These are phyloP conservation scores for Channallabes apus DNA, from an alignment of 2,797 vertebrate genomes.

Conservation along the genomic window DNA sequence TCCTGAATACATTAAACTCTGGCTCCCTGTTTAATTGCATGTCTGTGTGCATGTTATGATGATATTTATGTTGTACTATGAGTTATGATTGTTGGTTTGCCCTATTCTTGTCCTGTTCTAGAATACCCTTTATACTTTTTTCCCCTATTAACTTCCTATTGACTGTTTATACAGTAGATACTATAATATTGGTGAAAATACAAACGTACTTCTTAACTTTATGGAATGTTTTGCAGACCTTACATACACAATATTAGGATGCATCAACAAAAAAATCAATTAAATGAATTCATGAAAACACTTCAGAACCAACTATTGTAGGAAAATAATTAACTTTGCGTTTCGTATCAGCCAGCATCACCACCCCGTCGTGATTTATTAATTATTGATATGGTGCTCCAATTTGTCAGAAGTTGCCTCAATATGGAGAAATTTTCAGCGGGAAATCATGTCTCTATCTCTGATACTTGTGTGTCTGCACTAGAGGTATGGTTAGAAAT, in stretches of 20 bases:
- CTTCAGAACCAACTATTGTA: background rate
- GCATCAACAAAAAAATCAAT: no score
- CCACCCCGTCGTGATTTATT: background rate
- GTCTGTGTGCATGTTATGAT: no score
- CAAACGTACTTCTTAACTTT: no score
- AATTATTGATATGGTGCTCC: background rate
- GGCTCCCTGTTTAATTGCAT: no score
- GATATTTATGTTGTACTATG: background rate
- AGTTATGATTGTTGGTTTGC: background rate
- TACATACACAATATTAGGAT: no score
- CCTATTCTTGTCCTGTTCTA: background rate
- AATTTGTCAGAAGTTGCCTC: background rate
- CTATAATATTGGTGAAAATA: no score
- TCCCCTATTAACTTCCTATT: no score
- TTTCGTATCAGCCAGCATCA: background rate
- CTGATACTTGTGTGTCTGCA: no score
- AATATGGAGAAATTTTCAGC: background rate
- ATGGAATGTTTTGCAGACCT: no score
- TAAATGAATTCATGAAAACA: background rate
- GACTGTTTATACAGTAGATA: no score
- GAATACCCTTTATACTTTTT: background rate
- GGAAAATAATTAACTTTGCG: background rate
- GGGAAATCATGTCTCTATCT: background rate
- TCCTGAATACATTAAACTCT: no score
- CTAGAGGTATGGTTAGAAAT: background rate